Conservation (phyloP, 2,888 invertebrate species). For the Mystacides longicornis region DNA sequence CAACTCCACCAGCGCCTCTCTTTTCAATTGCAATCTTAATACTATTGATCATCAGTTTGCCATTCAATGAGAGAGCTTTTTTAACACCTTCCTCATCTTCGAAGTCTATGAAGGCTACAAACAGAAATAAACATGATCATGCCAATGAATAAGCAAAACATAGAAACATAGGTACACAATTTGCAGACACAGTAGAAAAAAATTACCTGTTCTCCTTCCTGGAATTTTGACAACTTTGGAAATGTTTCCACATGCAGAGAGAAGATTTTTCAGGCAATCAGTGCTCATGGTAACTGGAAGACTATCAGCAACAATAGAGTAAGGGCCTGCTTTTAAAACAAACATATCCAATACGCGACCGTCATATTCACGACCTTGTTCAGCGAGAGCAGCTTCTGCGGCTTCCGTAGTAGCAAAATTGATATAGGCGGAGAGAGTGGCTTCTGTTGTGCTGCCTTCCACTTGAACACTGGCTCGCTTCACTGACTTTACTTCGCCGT, state of each 20-base stretch:
- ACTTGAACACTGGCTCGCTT: constrained; percentile 13
- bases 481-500: constrained; percentile 14
- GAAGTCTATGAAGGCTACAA: constrained; percentile 18
- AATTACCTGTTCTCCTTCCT: constrained; percentile 16
- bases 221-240: constrained; percentile 15
- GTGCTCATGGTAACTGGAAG: constrained; percentile 14
- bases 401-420: constrained; percentile 8
- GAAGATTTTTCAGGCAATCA: constrained; percentile 17
- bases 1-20: background rate
- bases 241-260: constrained; percentile 15
- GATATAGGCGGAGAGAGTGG: constrained; percentile 15
- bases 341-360: constrained; percentile 9
- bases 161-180: background rate
- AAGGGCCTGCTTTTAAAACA: constrained; percentile 13
- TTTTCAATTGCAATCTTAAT: constrained; percentile 14
- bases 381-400: constrained; percentile 15
- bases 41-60: constrained; percentile 18
- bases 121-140: background rate
- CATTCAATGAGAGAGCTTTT: constrained; percentile 13
- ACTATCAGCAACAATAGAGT: constrained; percentile 11
- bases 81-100: constrained; percentile 18
- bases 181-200: background rate
- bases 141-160: background rate
- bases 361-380: constrained; percentile 11
- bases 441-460: constrained; percentile 2